Evolutionary conservation across 2,888 invertebrate species (phyloP).

Genomic region (Amblyteles armatorius): DNA sequence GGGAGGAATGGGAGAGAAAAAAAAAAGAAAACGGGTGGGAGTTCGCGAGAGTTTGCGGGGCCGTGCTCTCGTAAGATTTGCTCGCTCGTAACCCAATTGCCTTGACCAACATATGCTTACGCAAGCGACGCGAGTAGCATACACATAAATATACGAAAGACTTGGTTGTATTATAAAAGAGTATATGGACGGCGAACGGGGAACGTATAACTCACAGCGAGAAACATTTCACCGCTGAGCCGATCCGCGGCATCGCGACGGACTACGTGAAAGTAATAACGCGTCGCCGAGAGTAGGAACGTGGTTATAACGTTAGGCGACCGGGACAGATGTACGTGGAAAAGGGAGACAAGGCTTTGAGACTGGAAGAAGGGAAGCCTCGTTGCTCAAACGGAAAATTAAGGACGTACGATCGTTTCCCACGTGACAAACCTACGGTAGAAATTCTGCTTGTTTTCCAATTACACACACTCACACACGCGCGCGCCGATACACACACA

Average conservation of each 20-base stretch:
- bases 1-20: neutral
- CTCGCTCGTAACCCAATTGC: slow-evolving; percentile 79
- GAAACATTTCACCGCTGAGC: slow-evolving; percentile 34
- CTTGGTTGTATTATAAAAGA: neutral
- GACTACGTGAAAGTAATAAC: slow-evolving; percentile 15
- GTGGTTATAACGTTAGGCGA: neutral
- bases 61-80: slow-evolving; percentile 63
- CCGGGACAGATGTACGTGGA: slow-evolving; percentile 9
- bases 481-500: neutral
- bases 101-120: slow-evolving; percentile 80
- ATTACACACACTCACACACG: neutral
- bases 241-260: slow-evolving; percentile 8
- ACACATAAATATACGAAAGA: slow-evolving; percentile 44
- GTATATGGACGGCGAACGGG: slow-evolving; percentile 15
- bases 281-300: neutral
- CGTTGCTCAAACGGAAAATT: slow-evolving; percentile 16
- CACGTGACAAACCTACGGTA: slow-evolving; percentile 1
- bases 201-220: slow-evolving; percentile 20
- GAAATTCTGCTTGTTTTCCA: neutral
- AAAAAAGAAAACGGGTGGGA: slow-evolving; percentile 34
- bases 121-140: slow-evolving; percentile 65
- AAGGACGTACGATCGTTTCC: slow-evolving; percentile 24
- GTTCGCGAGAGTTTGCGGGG: slow-evolving; percentile 61
- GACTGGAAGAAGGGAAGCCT: slow-evolving; percentile 4
- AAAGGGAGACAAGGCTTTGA: slow-evolving; percentile 9